Evolutionary conservation across 2,888 invertebrate species (phyloP).

Genomic region (Drosophila limbata): DNA sequence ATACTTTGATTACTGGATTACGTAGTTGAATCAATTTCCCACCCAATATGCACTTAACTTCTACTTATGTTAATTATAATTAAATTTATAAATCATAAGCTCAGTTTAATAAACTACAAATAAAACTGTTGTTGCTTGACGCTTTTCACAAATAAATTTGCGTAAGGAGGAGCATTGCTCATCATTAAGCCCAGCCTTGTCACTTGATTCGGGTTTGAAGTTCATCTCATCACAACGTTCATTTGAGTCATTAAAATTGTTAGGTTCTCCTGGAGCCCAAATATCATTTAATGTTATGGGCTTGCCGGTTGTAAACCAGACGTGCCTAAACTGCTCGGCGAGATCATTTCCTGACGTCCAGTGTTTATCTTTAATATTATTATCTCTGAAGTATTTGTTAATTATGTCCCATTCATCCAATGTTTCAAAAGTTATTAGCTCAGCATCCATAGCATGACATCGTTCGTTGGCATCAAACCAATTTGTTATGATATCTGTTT

Average conservation of each 20-base stretch:
- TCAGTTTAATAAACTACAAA: neutral
- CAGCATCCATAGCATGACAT: neutral
- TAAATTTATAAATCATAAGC: no score
- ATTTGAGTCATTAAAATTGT: neutral
- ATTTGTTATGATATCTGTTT: neutral
- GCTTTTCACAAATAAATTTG: neutral
- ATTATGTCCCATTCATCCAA: neutral
- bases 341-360: constrained; percentile 1
- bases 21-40: no score
- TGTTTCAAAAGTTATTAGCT: neutral
- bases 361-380: rapidly evolving
- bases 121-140: neutral
- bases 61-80: no score
- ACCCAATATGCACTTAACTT: no score
- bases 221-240: neutral
- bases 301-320: neutral
- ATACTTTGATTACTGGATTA: no score
- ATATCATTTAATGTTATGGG: neutral
- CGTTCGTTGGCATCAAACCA: neutral
- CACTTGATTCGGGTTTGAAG: no score
- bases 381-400: constrained; percentile 3
- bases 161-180: rapidly evolving
- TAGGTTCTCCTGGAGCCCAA: constrained; percentile 3
- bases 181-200: neutral
- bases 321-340: neutral